Evolutionary conservation across 2,797 vertebrate genomes (phyloP).

Genomic region (Schizopygopsis malacanthus): DNA sequence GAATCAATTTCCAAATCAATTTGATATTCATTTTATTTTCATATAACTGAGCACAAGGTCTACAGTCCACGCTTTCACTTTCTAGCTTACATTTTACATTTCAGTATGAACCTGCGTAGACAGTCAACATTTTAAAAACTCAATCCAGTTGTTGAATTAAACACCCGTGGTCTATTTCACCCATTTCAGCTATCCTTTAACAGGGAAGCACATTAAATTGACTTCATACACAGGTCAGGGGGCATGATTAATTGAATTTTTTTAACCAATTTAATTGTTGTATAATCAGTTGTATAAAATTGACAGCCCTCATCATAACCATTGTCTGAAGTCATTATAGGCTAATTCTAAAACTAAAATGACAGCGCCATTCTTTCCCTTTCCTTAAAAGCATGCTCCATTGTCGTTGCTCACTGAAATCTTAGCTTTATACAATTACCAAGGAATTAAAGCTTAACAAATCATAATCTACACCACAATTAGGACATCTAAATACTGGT

Average conservation of each 20-base stretch:
- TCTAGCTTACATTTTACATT: neutral
- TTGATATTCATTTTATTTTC: neutral
- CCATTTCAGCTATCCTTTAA: neutral
- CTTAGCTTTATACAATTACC: slow-evolving; percentile 1
- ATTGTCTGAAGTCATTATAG: neutral
- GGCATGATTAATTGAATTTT: neutral
- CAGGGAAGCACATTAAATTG: neutral
- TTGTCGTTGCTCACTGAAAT: neutral
- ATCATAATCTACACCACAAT: slow-evolving; percentile 32
- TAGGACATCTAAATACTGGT: slow-evolving; percentile 10
- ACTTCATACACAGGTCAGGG: neutral
- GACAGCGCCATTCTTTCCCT: neutral
- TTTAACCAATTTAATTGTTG: neutral
- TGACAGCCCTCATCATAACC: neutral
- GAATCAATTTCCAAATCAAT: neutral
- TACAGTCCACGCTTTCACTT: too few relatives aligned
- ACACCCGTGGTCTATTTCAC: neutral
- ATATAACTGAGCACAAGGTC: neutral
- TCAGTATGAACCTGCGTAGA: neutral
- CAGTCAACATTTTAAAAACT: neutral
- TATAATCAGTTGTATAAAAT: neutral
- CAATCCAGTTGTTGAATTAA: neutral
- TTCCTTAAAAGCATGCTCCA: neutral
- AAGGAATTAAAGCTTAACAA: slow-evolving; percentile 23
- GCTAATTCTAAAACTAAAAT: neutral